A percentile compares a stretch with the other conserved stretches of the same genome.
Conservation (phyloP, 2,797 vertebrate species). For the Chanos chanos region DNA sequence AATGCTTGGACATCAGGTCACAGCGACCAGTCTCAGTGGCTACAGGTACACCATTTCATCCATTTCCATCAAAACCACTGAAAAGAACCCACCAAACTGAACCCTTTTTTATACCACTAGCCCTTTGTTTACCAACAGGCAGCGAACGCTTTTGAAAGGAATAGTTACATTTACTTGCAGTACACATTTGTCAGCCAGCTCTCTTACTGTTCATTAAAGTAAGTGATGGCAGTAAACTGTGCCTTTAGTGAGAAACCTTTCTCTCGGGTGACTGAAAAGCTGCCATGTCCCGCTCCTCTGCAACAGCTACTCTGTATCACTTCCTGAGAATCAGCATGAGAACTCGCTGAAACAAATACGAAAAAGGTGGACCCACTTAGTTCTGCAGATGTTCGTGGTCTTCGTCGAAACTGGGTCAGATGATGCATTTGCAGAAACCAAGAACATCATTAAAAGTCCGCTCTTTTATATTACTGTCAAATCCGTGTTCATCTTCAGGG, state of each 20-base stretch:
- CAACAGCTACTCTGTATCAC: too few species aligned
- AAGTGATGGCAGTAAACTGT: conserved; percentile 56
- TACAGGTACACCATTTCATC: conserved; percentile 80
- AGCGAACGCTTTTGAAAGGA: conserved; percentile 9
- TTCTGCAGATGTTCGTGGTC: neutral
- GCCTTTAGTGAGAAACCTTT: conserved; percentile 44
- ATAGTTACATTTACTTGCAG: conserved; percentile 13
- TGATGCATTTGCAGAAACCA: too few species aligned
- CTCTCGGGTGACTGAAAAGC: conserved; percentile 37
- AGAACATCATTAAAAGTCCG: too few species aligned
- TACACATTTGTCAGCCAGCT: conserved; percentile 1
- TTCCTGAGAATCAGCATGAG: too few species aligned
- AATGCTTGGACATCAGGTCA: conserved; percentile 98
- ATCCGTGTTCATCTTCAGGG: too few species aligned
- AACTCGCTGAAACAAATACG: too few species aligned
- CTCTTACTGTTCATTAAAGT: conserved; percentile 62
- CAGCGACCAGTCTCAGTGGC: conserved; percentile 96
- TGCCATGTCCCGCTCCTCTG: too few species aligned
- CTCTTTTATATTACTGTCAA: too few species aligned
- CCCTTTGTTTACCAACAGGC: conserved; percentile 1
- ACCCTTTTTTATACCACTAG: neutral
- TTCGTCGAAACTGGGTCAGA: too few species aligned
- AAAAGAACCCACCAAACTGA: too few species aligned
- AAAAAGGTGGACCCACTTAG: too few species aligned
- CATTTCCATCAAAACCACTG: too few species aligned